Evolutionary conservation across 2,797 vertebrate species (phyloP).

Genomic region (Myotis daubentonii): DNA sequence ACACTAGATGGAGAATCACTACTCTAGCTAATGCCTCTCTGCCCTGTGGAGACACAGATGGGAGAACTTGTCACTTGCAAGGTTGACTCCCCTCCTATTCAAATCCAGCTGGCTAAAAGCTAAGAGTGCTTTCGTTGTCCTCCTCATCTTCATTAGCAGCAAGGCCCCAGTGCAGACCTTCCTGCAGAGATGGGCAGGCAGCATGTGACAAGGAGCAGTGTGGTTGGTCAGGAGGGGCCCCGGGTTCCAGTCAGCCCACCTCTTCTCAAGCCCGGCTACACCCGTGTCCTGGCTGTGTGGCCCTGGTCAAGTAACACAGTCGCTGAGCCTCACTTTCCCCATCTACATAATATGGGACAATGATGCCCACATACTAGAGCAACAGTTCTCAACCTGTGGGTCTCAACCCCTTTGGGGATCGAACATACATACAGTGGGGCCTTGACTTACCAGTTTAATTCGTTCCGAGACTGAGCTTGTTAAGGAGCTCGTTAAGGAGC

Average conservation of each 20-base stretch:
- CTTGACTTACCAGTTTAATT: too few species aligned
- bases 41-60: neutral
- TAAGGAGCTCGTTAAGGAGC: too few species aligned
- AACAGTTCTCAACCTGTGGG: too few species aligned
- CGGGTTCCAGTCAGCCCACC: neutral
- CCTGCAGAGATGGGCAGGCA: neutral
- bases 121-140: neutral
- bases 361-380: neutral
- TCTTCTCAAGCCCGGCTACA: neutral
- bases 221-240: neutral
- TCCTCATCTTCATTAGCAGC: neutral
- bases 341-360: neutral
- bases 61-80: neutral
- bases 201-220: neutral
- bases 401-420: too few species aligned
- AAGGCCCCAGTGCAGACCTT: neutral
- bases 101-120: neutral
- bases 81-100: neutral
- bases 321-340: neutral
- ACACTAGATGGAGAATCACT: neutral
- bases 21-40: neutral
- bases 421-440: too few species aligned
- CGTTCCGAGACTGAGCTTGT: too few species aligned
- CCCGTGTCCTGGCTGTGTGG: neutral
- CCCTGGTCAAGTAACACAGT: neutral